Percentiles rank a stretch among this genome's conserved stretches.
Evolutionary conservation across 1,140 invertebrate species (phyloP).

Genomic region (Heliconius himera): DNA sequence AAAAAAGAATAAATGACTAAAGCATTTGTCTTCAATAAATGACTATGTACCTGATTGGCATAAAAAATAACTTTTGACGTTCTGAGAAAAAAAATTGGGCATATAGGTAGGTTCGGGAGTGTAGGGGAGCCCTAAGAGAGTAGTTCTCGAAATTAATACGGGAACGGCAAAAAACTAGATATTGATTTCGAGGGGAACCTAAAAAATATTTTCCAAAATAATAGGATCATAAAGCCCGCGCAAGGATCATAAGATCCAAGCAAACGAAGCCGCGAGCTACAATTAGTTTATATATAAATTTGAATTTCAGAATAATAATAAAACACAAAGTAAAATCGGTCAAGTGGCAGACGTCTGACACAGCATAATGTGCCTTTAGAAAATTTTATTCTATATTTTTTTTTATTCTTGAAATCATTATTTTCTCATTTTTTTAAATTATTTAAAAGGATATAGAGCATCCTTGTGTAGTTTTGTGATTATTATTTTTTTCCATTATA

Average conservation of each 20-base stretch:
- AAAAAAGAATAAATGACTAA: too few species aligned
- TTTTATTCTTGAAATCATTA: neutral
- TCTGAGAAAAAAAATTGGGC: too few species aligned
- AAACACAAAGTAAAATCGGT: constrained; percentile 3
- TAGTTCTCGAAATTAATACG: too few species aligned
- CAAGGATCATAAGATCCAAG: neutral
- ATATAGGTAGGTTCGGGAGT: too few species aligned
- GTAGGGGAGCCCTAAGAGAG: too few species aligned
- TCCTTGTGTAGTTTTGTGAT: neutral
- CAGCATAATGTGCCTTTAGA: neutral
- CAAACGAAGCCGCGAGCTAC: neutral
- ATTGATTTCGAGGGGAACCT: too few species aligned
- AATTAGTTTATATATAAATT: neutral
- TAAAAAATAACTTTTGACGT: too few species aligned
- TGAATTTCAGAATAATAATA: constrained; percentile 1
- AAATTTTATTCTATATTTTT: neutral
- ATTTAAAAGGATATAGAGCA: neutral
- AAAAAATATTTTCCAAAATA: too few species aligned
- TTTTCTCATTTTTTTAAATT: neutral
- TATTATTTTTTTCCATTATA: neutral
- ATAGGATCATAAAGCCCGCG: too few species aligned
- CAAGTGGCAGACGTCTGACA: constrained; percentile 7
- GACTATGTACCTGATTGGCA: too few species aligned
- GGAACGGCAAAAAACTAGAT: too few species aligned
- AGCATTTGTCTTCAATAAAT: too few species aligned